phyloP scores from a whole-genome alignment of 92 coral and sea anemone genomes.

The Chrysogorgia sp. region DNA sequence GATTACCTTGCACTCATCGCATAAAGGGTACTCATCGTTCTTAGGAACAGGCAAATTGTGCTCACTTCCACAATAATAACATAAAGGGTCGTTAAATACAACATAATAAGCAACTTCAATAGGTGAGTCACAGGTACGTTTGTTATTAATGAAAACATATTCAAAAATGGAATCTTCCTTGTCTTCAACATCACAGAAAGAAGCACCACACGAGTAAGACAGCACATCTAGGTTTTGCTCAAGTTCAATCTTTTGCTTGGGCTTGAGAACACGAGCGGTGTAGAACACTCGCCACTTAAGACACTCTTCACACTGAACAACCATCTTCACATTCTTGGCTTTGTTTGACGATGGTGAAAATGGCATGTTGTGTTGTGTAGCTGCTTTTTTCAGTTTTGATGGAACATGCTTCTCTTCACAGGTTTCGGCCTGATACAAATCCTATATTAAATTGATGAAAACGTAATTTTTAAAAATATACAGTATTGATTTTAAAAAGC shows the following conservation, averaged over 20 bases:
- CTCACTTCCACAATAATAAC: no score
- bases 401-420: slow-evolving; percentile 41
- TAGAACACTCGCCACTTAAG: no score
- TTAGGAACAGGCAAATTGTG: no score
- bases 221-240: slow-evolving; percentile 40
- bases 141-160: slow-evolving; percentile 32
- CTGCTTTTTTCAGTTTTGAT: slow-evolving; percentile 35
- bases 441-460: slow-evolving; percentile 26
- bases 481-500: no score
- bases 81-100: slow-evolving; percentile 6
- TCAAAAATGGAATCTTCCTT: background rate
- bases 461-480: no score
- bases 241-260: slow-evolving; percentile 13
- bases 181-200: slow-evolving; percentile 33
- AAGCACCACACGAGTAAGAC: slow-evolving; percentile 47
- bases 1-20: no score
- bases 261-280: slow-evolving; percentile 26
- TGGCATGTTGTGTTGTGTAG: slow-evolving; percentile 36
- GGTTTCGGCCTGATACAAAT: slow-evolving; percentile 18
- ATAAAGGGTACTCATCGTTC: no score
- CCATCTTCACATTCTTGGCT: slow-evolving; percentile 46
- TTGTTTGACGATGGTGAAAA: slow-evolving; percentile 44
- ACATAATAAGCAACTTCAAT: slow-evolving; percentile 21
- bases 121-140: slow-evolving; percentile 41
- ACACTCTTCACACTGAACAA: slow-evolving; percentile 47